Conservation (phyloP, 2,888 invertebrate genomes). For the Plagodis pulveraria region DNA sequence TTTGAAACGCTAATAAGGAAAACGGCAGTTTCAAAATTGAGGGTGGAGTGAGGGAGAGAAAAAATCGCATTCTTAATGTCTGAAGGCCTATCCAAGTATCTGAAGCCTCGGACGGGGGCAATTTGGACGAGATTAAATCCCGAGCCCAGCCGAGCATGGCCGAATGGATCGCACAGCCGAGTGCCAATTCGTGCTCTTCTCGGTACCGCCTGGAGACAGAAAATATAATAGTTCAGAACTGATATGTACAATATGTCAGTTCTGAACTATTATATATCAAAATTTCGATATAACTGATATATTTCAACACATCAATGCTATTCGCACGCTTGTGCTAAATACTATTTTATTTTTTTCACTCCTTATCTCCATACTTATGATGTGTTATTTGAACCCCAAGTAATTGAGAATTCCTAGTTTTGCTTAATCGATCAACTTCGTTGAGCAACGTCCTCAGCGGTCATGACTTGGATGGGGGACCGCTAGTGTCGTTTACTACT, state of each 20-base stretch:
- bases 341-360: no score
- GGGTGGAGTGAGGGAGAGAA: constrained; percentile 34
- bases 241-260: no score
- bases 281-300: no score
- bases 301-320: background rate
- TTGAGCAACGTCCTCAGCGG: no score
- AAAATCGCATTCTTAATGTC: constrained; percentile 48
- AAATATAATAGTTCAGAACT: constrained; percentile 1
- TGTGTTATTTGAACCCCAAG: no score
- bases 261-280: no score
- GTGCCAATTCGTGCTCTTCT: constrained; percentile 44
- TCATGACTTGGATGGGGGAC: no score
- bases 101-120: constrained; percentile 52
- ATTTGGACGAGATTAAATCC: constrained; percentile 64
- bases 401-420: no score
- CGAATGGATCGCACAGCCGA: constrained; percentile 37
- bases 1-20: constrained; percentile 46
- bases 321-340: no score
- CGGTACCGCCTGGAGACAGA: constrained; percentile 26
- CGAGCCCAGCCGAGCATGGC: constrained; percentile 50
- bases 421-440: no score
- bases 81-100: constrained; percentile 48
- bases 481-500: no score
- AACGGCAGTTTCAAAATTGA: constrained; percentile 45
- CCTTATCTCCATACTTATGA: no score